These are phyloP conservation scores for Callocephalon fimbriatum DNA, from an alignment of 2,113 vertebrate genomes.

Conservation along the genomic window DNA sequence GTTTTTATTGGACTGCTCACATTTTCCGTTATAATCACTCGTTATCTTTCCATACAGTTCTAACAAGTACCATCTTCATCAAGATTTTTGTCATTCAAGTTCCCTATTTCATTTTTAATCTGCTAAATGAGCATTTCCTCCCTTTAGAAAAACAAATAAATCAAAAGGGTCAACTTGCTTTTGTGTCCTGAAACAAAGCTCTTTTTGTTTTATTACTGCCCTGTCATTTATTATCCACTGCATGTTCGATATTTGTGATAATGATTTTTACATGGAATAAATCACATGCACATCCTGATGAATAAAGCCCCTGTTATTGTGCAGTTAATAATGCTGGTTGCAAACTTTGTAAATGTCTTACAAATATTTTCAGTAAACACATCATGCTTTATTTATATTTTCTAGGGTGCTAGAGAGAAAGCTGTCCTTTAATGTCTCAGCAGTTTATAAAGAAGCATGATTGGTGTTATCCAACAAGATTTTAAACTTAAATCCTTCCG, in stretches of 20 bases:
- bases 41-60: background rate
- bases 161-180: constrained; percentile 41
- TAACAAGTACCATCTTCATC: constrained; percentile 47
- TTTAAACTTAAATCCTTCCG: background rate
- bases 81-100: constrained; percentile 31
- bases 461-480: background rate
- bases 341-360: background rate
- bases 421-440: background rate
- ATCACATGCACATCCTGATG: background rate
- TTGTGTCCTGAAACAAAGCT: constrained; percentile 50
- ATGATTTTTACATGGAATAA: constrained; percentile 62
- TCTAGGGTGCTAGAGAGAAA: background rate
- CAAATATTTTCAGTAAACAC: constrained; percentile 7
- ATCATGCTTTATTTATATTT: background rate
- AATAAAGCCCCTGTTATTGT: constrained; percentile 46
- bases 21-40: constrained; percentile 19
- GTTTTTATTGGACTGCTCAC: background rate
- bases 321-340: background rate
- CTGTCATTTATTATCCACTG: constrained; percentile 23
- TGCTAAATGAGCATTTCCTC: constrained; percentile 56
- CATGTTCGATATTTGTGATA: constrained; percentile 38
- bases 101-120: constrained; percentile 46
- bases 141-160: constrained; percentile 50
- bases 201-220: constrained; percentile 49
- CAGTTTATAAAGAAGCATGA: background rate